These are phyloP conservation scores for Phoenoteleia sp. DNA, from an alignment of 2,888 invertebrate species.

Conservation along the genomic window DNA sequence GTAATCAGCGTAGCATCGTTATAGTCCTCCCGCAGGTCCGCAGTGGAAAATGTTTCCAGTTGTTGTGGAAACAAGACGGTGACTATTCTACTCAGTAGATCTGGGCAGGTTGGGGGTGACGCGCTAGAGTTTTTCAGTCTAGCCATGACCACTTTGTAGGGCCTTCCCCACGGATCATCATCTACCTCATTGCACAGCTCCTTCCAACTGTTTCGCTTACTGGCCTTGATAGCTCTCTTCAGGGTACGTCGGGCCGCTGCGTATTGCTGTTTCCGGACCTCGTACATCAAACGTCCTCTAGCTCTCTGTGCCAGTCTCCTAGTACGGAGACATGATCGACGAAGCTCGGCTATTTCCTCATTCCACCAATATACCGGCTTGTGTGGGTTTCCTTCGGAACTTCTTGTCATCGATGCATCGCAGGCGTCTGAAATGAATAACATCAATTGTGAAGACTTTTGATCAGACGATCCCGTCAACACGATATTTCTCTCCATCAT, in stretches of 20 bases:
- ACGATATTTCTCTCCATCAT: not conserved
- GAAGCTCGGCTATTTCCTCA: constrained; percentile 31
- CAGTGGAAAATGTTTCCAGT: not conserved
- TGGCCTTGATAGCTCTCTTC: not conserved
- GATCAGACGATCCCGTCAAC: not conserved
- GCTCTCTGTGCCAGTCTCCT: constrained; percentile 43
- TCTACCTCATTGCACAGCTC: not conserved
- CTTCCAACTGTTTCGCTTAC: constrained; percentile 4
- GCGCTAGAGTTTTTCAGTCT: constrained; percentile 30
- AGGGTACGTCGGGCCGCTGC: not conserved
- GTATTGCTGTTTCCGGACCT: constrained; percentile 26
- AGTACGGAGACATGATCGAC: constrained; percentile 20
- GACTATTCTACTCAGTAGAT: constrained; percentile 61
- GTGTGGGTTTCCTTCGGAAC: not conserved
- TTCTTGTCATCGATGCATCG: constrained; percentile 67
- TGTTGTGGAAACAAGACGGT: constrained; percentile 57
- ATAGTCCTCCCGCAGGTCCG: not conserved
- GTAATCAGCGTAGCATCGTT: not conserved
- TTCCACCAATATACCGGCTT: constrained; percentile 55
- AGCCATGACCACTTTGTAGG: constrained; percentile 21
- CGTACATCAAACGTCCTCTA: not conserved
- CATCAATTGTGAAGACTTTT: constrained; percentile 15
- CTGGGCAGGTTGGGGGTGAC: constrained; percentile 52
- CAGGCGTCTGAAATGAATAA: constrained; percentile 46
- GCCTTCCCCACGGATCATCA: constrained; percentile 62